Conservation (phyloP, 30 jellyfish, hydroid and myxozoan species). For the Chrysaora quinquecirrha region DNA sequence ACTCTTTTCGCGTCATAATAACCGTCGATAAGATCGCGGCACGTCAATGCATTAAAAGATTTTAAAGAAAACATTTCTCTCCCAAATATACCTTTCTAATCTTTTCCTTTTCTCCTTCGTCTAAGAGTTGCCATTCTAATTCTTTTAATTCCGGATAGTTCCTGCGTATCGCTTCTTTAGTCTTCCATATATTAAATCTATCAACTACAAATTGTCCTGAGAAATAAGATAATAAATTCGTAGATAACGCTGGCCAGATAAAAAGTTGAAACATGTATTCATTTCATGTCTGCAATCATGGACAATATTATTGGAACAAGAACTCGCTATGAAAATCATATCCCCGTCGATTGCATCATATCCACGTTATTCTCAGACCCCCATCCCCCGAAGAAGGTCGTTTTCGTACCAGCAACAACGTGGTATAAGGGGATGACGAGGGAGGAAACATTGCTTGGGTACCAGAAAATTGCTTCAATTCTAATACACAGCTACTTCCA, state of each 20-base stretch:
- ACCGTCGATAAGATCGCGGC: too few species aligned
- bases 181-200: slow-evolving; percentile 21
- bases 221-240: not conserved
- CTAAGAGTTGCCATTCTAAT: slow-evolving; percentile 56
- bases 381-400: too few species aligned
- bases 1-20: too few species aligned
- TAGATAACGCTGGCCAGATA: not conserved
- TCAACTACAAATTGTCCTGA: slow-evolving; percentile 54
- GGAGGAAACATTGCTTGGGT: too few species aligned
- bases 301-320: not conserved
- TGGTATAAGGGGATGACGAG: too few species aligned
- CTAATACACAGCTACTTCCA: too few species aligned
- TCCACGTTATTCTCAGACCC: too few species aligned
- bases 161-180: slow-evolving; percentile 18
- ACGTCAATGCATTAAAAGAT: too few species aligned
- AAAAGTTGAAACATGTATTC: not conserved
- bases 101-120: slow-evolving; percentile 29
- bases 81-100: slow-evolving; percentile 26
- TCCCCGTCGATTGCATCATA: not conserved
- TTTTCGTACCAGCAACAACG: too few species aligned
- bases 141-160: slow-evolving; percentile 46
- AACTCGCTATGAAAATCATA: not conserved
- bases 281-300: not conserved
- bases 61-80: too few species aligned
- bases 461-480: too few species aligned